These are phyloP conservation scores for Hydrochoerus hydrochaeris DNA, from an alignment of 2,113 vertebrate genomes.

Conservation along the genomic window DNA sequence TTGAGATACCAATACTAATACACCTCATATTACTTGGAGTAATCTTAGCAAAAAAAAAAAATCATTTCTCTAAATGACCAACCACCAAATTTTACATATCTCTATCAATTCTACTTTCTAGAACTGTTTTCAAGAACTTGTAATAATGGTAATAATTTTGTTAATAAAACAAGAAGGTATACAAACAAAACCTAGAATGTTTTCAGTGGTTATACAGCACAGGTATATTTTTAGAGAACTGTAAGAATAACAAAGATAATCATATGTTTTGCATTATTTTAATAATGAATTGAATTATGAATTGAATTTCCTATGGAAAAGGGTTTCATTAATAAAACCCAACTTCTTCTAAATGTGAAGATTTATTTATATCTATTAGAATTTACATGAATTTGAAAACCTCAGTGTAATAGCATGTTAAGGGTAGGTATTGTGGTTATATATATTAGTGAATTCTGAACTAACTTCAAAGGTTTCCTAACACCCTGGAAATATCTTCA, in stretches of 20 bases:
- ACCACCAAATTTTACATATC: not conserved
- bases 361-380: constrained; percentile 8
- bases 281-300: constrained; percentile 22
- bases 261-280: constrained; percentile 13
- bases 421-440: not conserved
- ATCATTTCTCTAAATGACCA: not conserved
- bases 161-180: constrained; percentile 30
- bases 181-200: constrained; percentile 12
- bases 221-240: constrained; percentile 59
- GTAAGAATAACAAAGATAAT: not conserved
- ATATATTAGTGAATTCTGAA: constrained; percentile 65
- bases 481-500: constrained; percentile 83
- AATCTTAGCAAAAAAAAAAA: constrained; percentile 9
- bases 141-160: constrained; percentile 20
- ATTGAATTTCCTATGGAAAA: constrained; percentile 26
- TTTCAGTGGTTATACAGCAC: not conserved
- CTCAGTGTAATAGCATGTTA: not conserved
- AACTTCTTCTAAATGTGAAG: not conserved
- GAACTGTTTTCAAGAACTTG: not conserved
- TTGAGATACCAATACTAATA: constrained; percentile 40
- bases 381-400: constrained; percentile 26
- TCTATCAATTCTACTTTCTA: not conserved
- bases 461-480: constrained; percentile 78
- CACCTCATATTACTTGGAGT: not conserved
- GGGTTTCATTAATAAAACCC: constrained; percentile 19